Conservation (phyloP, 2,888 invertebrate genomes). For the Cheilosia grossa region DNA sequence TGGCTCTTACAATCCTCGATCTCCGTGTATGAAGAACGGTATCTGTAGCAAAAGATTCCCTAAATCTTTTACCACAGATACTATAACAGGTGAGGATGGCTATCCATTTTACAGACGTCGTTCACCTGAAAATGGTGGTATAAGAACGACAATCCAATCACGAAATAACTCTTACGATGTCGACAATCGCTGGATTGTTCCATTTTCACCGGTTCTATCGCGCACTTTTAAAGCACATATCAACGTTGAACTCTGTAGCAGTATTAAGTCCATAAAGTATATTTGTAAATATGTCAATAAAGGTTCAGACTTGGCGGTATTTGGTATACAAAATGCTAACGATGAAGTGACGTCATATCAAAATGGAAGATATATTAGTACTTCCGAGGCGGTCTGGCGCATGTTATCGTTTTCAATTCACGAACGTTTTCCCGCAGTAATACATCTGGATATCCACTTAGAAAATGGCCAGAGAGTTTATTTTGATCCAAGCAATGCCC, state of each 20-base stretch:
- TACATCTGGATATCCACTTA: constrained; percentile 47
- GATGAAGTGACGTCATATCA: constrained; percentile 25
- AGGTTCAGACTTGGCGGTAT: too few species aligned
- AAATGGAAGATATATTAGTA: constrained; percentile 76
- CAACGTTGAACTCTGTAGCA: constrained; percentile 81
- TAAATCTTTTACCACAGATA: background rate
- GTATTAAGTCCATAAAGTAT: constrained; percentile 82
- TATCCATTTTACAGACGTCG: constrained; percentile 58
- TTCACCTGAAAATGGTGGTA: constrained; percentile 30
- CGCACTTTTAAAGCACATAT: constrained; percentile 78
- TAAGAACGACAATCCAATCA: too few species aligned
- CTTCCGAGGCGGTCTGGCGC: constrained; percentile 51
- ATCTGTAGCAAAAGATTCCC: constrained; percentile 57
- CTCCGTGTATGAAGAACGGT: too few species aligned
- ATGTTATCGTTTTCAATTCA: constrained; percentile 58
- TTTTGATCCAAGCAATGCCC: background rate
- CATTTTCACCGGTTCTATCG: constrained; percentile 19
- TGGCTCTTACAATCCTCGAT: too few species aligned
- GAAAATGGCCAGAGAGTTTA: constrained; percentile 19
- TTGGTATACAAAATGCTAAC: background rate
- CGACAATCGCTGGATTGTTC: constrained; percentile 36
- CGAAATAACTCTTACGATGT: constrained; percentile 9
- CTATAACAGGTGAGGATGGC: constrained; percentile 14
- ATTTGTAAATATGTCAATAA: constrained; percentile 79
- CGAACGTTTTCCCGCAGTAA: background rate